Conservation (phyloP, 2,888 invertebrate genomes). For the Epistrophe grossulariae region DNA sequence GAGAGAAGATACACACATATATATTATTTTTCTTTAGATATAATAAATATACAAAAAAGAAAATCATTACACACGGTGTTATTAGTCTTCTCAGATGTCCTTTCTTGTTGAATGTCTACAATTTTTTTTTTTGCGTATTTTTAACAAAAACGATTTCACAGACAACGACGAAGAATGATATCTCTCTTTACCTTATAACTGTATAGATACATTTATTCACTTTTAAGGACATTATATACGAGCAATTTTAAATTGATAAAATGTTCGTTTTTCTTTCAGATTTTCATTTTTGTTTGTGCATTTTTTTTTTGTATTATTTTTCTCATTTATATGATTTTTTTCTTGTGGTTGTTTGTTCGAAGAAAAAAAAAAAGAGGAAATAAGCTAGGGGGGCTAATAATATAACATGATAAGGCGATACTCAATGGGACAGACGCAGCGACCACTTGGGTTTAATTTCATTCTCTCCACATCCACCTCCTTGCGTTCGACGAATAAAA, state of each 20-base stretch:
- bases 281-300: neutral
- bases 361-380: neutral
- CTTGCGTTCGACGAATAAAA: conserved; percentile 15
- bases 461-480: neutral
- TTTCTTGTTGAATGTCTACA: conserved; percentile 55
- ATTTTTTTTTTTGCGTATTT: conserved; percentile 19
- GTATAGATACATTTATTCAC: conserved; percentile 30
- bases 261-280: conserved; percentile 45
- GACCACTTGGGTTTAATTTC: neutral
- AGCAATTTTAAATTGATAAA: conserved; percentile 73
- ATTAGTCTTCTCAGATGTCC: conserved; percentile 67
- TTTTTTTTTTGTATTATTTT: neutral
- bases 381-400: neutral
- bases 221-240: conserved; percentile 69
- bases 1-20: conserved; percentile 4
- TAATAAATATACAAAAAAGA: conserved; percentile 22
- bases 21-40: conserved; percentile 31
- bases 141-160: neutral
- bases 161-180: neutral
- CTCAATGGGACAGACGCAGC: conserved; percentile 44
- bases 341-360: conserved; percentile 26
- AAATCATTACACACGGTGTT: conserved; percentile 69
- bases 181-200: conserved; percentile 31
- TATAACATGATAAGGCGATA: conserved; percentile 56
- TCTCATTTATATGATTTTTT: conserved; percentile 25